These are phyloP conservation scores for Harmothoe impar DNA, from an alignment of 2,888 invertebrate genomes.

Conservation along the genomic window DNA sequence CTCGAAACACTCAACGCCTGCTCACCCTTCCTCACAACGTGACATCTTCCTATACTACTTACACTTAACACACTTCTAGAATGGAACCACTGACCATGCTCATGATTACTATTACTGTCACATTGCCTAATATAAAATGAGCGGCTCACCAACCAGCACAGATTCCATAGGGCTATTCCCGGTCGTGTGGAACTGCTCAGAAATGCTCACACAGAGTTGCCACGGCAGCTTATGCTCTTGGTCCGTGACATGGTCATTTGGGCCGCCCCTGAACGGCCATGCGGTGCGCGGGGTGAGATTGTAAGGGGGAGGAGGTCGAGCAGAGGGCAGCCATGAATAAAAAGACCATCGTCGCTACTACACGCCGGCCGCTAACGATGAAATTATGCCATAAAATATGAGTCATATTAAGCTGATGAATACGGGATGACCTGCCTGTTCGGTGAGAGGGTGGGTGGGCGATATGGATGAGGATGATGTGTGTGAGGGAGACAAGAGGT, in stretches of 20 bases:
- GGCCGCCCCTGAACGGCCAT: not conserved
- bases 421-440: not conserved
- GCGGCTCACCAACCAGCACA: too few species aligned
- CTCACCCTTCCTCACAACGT: too few species aligned
- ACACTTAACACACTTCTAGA: too few species aligned
- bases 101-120: too few species aligned
- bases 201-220: not conserved
- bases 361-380: conserved; percentile 36
- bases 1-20: too few species aligned
- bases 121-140: too few species aligned
- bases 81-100: too few species aligned
- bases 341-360: conserved; percentile 39
- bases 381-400: conserved; percentile 62
- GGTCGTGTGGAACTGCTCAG: not conserved
- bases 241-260: conserved; percentile 46
- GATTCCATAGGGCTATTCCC: not conserved
- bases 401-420: conserved; percentile 56
- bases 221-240: not conserved
- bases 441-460: not conserved
- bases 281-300: not conserved
- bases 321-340: conserved; percentile 56
- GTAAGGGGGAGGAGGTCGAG: not conserved
- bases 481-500: not conserved
- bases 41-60: too few species aligned
- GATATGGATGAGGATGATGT: not conserved